Conservation (phyloP, 2,113 vertebrate species). For the Halcyon senegalensis region DNA sequence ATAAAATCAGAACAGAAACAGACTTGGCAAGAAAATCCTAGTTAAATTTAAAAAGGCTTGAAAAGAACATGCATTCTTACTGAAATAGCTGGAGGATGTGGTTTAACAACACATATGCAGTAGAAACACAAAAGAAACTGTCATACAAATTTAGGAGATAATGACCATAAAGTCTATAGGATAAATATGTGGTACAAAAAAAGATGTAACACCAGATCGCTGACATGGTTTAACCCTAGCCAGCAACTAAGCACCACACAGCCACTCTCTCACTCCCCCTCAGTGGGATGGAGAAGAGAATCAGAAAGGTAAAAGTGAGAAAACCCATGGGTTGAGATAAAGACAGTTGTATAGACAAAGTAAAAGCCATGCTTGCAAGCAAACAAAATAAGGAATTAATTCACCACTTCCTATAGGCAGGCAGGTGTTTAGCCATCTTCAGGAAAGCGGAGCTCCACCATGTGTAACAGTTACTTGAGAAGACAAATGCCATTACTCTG, state of each 20-base stretch:
- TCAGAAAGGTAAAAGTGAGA: neutral
- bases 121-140: neutral
- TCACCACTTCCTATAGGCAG: neutral
- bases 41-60: neutral
- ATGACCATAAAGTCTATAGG: neutral
- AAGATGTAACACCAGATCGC: neutral
- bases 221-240: neutral
- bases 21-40: neutral
- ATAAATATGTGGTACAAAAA: neutral
- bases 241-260: neutral
- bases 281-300: neutral
- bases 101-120: neutral
- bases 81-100: neutral
- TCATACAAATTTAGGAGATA: neutral
- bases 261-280: neutral
- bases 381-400: neutral
- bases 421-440: neutral
- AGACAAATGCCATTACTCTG: neutral
- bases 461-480: fast-evolving
- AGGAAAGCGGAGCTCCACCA: neutral
- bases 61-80: neutral
- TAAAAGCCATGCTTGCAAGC: fast-evolving
- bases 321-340: neutral
- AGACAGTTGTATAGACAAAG: neutral
- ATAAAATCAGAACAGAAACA: neutral